These are phyloP conservation scores for Etheostoma spectabile DNA, from an alignment of 2,113 vertebrate genomes.

Conservation along the genomic window DNA sequence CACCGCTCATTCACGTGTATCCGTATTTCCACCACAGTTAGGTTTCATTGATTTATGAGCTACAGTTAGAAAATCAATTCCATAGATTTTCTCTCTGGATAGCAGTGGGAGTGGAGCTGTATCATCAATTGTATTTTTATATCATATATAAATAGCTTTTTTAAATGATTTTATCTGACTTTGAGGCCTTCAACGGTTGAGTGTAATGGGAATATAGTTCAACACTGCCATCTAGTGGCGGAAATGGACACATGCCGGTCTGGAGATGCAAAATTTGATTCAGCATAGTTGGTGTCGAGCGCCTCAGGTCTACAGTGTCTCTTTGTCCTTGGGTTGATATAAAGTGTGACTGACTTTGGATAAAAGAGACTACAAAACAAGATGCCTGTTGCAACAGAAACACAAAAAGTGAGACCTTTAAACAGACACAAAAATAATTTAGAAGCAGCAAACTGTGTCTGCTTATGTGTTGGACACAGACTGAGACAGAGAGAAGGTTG, in stretches of 20 bases:
- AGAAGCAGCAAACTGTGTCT: conserved; percentile 2
- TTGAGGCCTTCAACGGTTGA: neutral
- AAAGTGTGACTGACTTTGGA: conserved; percentile 15
- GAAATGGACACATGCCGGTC: neutral
- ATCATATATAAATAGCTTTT: too few relatives aligned
- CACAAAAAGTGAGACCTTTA: neutral
- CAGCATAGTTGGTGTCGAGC: neutral
- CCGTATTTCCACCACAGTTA: neutral
- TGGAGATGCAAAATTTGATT: neutral
- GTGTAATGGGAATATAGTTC: neutral
- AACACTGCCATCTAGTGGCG: conserved; percentile 61
- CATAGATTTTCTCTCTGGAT: neutral
- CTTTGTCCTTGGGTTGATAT: conserved; percentile 14
- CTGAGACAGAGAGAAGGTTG: neutral
- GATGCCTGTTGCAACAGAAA: conserved; percentile 4
- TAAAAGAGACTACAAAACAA: conserved; percentile 3
- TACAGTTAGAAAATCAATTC: neutral
- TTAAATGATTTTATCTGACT: neutral
- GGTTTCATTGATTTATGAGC: neutral
- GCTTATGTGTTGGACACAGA: neutral
- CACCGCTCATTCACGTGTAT: neutral
- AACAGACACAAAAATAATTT: conserved; percentile 21
- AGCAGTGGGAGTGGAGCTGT: neutral
- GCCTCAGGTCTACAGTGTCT: neutral
- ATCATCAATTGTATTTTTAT: neutral